phyloP scores from a whole-genome alignment of 2,113 vertebrate genomes.

The Furnarius figulus region DNA sequence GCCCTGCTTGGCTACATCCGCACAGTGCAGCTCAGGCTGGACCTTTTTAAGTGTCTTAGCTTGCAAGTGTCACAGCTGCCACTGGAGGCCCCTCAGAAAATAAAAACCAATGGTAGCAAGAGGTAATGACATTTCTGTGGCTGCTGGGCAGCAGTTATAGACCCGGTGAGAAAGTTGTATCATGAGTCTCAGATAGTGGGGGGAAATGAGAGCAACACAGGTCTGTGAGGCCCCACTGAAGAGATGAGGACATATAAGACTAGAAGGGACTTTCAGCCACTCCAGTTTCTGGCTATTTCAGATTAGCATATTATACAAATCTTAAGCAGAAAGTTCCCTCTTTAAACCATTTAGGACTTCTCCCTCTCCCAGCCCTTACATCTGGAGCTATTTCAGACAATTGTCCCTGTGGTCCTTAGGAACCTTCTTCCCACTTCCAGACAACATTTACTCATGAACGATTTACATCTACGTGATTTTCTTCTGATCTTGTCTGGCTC shows the following conservation, averaged over 20 bases:
- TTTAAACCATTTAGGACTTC: background rate
- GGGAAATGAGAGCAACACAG: background rate
- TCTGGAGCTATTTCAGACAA: background rate
- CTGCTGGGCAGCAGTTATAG: background rate
- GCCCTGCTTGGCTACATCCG: background rate
- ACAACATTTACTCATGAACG: background rate
- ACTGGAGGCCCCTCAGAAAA: background rate
- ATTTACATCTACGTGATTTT: background rate
- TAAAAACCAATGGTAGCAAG: background rate
- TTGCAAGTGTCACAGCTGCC: background rate
- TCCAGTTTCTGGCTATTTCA: background rate
- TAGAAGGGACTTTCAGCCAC: background rate
- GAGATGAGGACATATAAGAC: background rate
- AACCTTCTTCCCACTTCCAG: constrained; percentile 4
- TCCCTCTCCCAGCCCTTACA: background rate
- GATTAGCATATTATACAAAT: background rate
- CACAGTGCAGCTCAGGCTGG: background rate
- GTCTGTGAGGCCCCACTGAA: background rate
- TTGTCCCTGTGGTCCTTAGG: background rate
- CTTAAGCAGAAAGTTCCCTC: background rate
- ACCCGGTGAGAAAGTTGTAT: background rate
- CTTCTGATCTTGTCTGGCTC: background rate
- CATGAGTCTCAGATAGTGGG: background rate
- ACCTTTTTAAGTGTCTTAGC: background rate
- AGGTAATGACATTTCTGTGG: background rate